Percentiles rank a stretch among this genome's conserved stretches.
These are phyloP conservation scores for Ceratoteleas bidentatus DNA, from an alignment of 1,140 invertebrate species.

Conservation along the genomic window DNA sequence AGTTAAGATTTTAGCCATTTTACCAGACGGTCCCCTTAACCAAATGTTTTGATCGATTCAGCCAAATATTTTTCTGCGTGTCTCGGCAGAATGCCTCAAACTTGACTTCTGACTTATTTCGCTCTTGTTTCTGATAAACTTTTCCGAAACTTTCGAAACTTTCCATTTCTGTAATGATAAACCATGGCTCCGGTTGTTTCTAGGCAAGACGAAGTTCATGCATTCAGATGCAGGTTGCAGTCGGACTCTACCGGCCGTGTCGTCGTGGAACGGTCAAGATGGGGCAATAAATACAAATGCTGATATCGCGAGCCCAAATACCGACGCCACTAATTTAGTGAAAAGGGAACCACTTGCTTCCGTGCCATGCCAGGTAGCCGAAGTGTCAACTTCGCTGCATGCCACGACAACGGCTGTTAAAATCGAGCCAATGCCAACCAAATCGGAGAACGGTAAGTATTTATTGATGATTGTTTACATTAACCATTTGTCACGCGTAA, in stretches of 20 bases:
- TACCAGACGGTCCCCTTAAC: too few relatives aligned
- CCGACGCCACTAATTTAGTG: constrained; percentile 73
- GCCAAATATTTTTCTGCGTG: too few relatives aligned
- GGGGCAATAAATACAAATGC: constrained; percentile 49
- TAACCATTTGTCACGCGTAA: too few relatives aligned
- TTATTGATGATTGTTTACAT: background rate
- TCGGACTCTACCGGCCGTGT: constrained; percentile 76
- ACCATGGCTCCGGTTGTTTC: constrained; percentile 28
- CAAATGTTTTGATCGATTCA: too few relatives aligned
- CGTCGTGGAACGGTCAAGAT: constrained; percentile 77
- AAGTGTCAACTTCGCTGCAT: constrained; percentile 84
- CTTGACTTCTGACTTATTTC: too few relatives aligned
- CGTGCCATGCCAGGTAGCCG: constrained; percentile 84
- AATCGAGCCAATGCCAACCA: constrained; percentile 76
- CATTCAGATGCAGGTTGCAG: constrained; percentile 79
- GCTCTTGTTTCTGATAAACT: too few relatives aligned
- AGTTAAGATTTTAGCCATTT: too few relatives aligned
- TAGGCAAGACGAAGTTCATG: constrained; percentile 77
- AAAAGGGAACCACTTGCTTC: constrained; percentile 83
- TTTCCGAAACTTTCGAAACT: too few relatives aligned
- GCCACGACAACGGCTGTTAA: constrained; percentile 79
- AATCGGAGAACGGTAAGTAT: constrained; percentile 76
- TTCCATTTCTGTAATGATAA: too few relatives aligned
- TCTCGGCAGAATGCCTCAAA: too few relatives aligned
- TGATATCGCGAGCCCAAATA: constrained; percentile 49